phyloP scores from a whole-genome alignment of 1,140 invertebrate species.

The Andrena cerasifolii region DNA sequence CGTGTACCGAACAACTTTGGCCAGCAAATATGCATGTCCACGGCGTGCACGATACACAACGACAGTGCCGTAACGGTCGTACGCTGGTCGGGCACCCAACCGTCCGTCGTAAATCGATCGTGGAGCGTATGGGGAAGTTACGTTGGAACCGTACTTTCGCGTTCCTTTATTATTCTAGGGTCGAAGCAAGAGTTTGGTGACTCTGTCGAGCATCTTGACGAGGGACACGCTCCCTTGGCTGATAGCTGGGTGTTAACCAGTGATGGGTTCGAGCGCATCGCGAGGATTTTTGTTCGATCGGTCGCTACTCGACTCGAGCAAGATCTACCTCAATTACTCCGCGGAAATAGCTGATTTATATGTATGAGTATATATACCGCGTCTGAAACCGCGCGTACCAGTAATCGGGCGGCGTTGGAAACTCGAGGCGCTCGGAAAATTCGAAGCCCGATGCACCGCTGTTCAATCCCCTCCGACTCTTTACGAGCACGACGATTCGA shows the following conservation, averaged over 20 bases:
- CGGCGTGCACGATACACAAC: not conserved
- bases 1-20: not conserved
- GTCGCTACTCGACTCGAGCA: no score
- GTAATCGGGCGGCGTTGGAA: not conserved
- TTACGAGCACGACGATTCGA: not conserved
- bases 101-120: not conserved
- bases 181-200: no score
- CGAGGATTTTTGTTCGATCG: no score
- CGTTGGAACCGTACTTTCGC: not conserved
- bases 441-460: not conserved
- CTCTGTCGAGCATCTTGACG: no score
- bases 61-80: not conserved
- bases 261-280: no score
- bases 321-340: no score
- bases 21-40: not conserved
- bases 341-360: no score
- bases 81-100: not conserved
- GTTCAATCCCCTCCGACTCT: not conserved
- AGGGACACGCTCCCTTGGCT: no score
- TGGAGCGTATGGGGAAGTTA: not conserved
- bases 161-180: no score
- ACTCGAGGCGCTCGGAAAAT: not conserved
- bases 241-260: no score
- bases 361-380: no score
- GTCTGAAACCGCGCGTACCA: no score